Base-by-base conservation (phyloP, 2,888 invertebrate species). In the Drosophila atripex region DNA sequence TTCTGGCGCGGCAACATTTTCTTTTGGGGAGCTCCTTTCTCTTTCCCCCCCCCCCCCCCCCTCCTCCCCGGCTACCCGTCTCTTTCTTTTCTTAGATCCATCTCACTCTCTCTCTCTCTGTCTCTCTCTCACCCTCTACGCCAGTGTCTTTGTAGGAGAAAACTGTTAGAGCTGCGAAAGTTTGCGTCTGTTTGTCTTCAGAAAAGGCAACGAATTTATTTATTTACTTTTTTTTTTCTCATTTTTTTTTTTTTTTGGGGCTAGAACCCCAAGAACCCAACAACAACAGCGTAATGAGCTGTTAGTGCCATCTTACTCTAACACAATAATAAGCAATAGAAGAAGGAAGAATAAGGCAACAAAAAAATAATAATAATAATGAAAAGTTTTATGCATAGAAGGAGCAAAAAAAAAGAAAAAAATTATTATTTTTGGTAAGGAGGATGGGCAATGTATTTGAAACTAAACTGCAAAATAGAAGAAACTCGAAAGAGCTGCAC, bases 401-500 rank as follows among this genome's bases (percentile, higher is more conserved):
- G 51, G 74, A 71, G 76, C 70, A 70, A 61, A 71, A 65, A 73
- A 60, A 76, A 82, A 70, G 63, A 80, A 85, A 84, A 76, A 60
- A 39, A n/a, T n/a, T 38, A 25, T 3, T 1, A 30, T 11, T 30
- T 30, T 30, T 16, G 57, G 38, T 18, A 8, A 12, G 9, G 12
- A 23, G 7, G 14, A 49, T 18, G 51, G 28, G 52, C 55, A 55
- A 78, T 82, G 86, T 87, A 83, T 83, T 87, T 83, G 83, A 87
- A 83, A 87, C 82, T 83, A 83, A 83, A 83, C 82, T 86, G 84
- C 68, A 86, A 86, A 87, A 86, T 86, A 87, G 74, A 85, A 82
- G 82, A 59, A 72, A 38, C 51, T 43, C 30, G 11, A 30, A 41
- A 14, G 41, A 21, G 41, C 43, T 21, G 16, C 18, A 18, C 41